Conservation (phyloP, 2,797 vertebrate genomes). For the Spizella passerina region DNA sequence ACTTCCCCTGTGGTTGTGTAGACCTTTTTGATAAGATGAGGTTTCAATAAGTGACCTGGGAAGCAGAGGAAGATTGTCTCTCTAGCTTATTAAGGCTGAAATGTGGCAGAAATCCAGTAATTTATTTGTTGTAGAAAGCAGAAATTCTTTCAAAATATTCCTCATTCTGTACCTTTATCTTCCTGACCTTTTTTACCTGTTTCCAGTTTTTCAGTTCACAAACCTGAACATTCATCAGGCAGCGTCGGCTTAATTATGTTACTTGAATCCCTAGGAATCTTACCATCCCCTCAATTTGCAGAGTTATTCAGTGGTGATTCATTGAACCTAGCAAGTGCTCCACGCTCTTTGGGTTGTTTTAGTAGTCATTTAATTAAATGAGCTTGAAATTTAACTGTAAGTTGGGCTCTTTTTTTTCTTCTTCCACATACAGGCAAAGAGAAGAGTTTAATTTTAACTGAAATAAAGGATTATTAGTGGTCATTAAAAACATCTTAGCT, state of each 20-base stretch:
- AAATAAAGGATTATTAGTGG: not conserved
- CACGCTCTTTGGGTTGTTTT: not conserved
- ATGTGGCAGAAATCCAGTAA: not conserved
- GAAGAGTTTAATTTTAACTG: not conserved
- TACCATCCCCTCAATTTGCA: not conserved
- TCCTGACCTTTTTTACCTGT: not conserved
- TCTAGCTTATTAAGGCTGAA: not conserved
- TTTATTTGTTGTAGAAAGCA: not conserved
- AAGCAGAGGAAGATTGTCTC: not conserved
- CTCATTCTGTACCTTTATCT: not conserved
- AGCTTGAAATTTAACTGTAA: not conserved
- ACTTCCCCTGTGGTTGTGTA: not conserved
- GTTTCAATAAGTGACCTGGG: not conserved
- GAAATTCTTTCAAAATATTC: not conserved
- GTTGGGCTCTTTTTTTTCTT: accelerated
- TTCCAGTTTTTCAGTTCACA: not conserved
- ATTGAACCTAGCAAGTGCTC: not conserved
- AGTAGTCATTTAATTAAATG: not conserved
- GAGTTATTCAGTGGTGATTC: not conserved
- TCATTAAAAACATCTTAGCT: not conserved
- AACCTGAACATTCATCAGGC: not conserved
- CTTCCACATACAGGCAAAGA: not conserved
- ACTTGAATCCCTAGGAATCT: not conserved
- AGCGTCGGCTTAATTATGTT: not conserved
- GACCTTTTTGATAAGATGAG: not conserved